A percentile compares a stretch with the other conserved stretches of the same genome.
Evolutionary conservation across 2,888 invertebrate species (phyloP).

Genomic region (Hypselothyrea guttata): DNA sequence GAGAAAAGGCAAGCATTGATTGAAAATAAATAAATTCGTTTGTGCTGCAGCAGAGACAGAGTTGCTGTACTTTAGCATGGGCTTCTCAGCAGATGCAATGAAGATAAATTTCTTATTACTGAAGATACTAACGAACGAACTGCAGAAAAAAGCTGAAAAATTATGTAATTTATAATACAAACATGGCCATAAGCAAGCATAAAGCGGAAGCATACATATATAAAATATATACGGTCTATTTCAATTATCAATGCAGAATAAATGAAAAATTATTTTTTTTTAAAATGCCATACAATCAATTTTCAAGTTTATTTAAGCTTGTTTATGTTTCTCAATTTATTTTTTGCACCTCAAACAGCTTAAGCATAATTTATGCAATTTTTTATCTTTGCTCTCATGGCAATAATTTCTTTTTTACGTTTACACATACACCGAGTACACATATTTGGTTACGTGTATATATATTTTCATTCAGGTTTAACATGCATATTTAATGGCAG

Average conservation of each 20-base stretch:
- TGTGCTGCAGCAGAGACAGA: background rate
- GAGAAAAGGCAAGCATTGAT: constrained; percentile 52
- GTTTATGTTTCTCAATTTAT: background rate
- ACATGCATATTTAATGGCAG: constrained; percentile 66
- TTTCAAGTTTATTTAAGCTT: no score
- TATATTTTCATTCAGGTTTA: constrained; percentile 30
- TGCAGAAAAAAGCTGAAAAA: no score
- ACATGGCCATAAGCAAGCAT: no score
- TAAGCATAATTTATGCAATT: constrained; percentile 50
- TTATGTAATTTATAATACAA: no score
- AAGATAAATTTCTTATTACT: constrained; percentile 17
- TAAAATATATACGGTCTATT: no score
- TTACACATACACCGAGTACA: background rate
- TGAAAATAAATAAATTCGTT: constrained; percentile 70
- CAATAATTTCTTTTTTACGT: constrained; percentile 33
- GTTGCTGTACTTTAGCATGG: background rate
- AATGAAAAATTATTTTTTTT: no score
- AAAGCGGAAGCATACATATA: no score
- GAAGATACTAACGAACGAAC: background rate
- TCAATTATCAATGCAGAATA: no score
- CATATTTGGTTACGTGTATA: constrained; percentile 15
- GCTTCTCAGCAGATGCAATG: constrained; percentile 5
- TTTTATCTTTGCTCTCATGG: constrained; percentile 22
- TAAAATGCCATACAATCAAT: no score
- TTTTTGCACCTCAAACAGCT: constrained; percentile 1